Percentiles rank a stretch among this genome's conserved stretches.
These are phyloP conservation scores for Amblyornis subalaris DNA, from an alignment of 2,113 vertebrate genomes.

Conservation along the genomic window DNA sequence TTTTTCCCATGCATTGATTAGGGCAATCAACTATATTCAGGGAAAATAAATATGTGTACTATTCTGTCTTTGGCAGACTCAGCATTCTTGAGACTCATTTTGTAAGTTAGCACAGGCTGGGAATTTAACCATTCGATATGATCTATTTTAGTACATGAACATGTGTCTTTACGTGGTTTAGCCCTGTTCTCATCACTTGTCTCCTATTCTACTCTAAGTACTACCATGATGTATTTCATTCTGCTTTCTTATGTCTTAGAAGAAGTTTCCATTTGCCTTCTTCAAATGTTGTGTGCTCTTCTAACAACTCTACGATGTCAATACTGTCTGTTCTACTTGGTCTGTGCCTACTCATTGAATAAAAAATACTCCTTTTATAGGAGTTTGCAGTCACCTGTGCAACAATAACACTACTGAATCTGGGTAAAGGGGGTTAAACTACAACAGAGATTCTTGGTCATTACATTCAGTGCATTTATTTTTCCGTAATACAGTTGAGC, in stretches of 20 bases:
- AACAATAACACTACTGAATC: neutral
- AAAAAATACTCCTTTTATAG: neutral
- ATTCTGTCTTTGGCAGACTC: neutral
- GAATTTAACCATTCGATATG: neutral
- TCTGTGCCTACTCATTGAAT: neutral
- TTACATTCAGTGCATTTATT: neutral
- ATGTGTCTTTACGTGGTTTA: neutral
- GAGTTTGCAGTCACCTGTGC: neutral
- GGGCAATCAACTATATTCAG: neutral
- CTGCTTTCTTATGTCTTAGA: neutral
- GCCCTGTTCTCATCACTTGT: neutral
- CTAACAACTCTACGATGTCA: neutral
- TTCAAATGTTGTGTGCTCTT: neutral
- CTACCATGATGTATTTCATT: neutral
- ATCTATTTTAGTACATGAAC: neutral
- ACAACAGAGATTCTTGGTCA: neutral
- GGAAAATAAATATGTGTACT: neutral
- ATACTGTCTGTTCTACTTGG: rapidly evolving
- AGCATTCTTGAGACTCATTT: neutral
- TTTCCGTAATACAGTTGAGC: neutral
- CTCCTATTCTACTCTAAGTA: neutral
- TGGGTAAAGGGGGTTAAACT: neutral
- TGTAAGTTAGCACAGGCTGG: neutral
- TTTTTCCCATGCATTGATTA: neutral
- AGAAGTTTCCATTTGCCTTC: neutral